phyloP scores from a whole-genome alignment of 2,888 invertebrate species.

The Clunio marinus region DNA sequence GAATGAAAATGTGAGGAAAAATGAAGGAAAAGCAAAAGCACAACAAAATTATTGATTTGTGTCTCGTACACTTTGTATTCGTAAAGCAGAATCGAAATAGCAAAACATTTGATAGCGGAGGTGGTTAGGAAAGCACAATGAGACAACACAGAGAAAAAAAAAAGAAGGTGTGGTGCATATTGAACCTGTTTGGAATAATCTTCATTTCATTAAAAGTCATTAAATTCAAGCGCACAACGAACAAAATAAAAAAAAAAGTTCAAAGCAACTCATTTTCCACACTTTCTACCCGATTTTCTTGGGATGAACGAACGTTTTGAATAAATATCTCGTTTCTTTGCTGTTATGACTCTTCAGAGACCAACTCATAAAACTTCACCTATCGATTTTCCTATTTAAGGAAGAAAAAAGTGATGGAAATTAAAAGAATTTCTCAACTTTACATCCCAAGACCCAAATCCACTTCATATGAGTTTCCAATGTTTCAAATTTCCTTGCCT shows the following conservation, averaged over 20 bases:
- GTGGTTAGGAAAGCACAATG: background rate
- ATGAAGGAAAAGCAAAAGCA: background rate
- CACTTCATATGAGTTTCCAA: too few species aligned
- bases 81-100: background rate
- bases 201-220: constrained; percentile 33
- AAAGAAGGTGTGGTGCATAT: constrained; percentile 27
- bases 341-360: background rate
- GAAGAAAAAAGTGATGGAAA: too few species aligned
- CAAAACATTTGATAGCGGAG: background rate
- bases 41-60: constrained; percentile 24
- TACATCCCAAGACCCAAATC: too few species aligned
- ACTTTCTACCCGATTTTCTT: background rate
- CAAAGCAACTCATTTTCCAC: background rate
- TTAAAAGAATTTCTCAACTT: too few species aligned
- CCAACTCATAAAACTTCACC: background rate
- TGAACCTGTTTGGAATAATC: constrained; percentile 27
- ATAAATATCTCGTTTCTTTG: constrained; percentile 1
- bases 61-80: background rate
- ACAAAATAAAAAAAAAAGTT: too few species aligned
- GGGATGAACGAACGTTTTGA: constrained; percentile 4
- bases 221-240: constrained; percentile 10
- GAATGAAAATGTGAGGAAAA: background rate
- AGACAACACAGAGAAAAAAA: background rate
- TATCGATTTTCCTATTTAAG: too few species aligned
- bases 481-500: too few species aligned